Percentiles rank a stretch among this genome's conserved stretches.
Evolutionary conservation across 2,113 vertebrate species (phyloP).

Genomic region (Syngnathoides biaculeatus): DNA sequence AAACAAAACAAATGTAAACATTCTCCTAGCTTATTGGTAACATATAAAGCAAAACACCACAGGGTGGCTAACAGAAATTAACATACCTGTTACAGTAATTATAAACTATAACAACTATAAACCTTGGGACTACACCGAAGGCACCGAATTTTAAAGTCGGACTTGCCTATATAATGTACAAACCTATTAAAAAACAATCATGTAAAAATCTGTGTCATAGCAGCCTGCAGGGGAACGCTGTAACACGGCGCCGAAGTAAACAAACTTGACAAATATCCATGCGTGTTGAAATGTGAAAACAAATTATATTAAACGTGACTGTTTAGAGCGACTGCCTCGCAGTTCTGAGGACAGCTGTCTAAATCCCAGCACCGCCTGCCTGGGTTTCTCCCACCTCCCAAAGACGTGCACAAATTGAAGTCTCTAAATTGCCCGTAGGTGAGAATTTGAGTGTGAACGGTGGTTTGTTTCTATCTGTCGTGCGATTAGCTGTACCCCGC

Average conservation of each 20-base stretch:
- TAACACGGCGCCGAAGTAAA: neutral
- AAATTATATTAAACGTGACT: constrained; percentile 44
- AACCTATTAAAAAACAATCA: neutral
- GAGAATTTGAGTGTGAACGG: too few species aligned
- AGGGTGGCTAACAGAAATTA: neutral
- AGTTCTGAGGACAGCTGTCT: too few species aligned
- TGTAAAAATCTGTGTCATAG: neutral
- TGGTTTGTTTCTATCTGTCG: too few species aligned
- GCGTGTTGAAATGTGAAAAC: constrained; percentile 21
- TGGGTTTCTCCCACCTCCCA: too few species aligned
- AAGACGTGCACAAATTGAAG: too few species aligned
- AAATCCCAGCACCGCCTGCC: too few species aligned
- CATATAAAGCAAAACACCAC: neutral
- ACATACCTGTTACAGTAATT: neutral
- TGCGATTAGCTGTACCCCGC: too few species aligned
- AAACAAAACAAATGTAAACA: too few species aligned
- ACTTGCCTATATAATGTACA: neutral
- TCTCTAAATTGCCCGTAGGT: too few species aligned
- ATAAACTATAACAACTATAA: neutral
- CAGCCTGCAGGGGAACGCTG: neutral
- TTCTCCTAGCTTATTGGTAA: neutral
- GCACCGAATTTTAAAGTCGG: neutral
- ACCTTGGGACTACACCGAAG: neutral
- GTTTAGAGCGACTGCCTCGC: too few species aligned
- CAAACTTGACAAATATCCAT: constrained; percentile 37